Conservation (phyloP, 2,888 invertebrate genomes). For the Plagiodera versicolora region DNA sequence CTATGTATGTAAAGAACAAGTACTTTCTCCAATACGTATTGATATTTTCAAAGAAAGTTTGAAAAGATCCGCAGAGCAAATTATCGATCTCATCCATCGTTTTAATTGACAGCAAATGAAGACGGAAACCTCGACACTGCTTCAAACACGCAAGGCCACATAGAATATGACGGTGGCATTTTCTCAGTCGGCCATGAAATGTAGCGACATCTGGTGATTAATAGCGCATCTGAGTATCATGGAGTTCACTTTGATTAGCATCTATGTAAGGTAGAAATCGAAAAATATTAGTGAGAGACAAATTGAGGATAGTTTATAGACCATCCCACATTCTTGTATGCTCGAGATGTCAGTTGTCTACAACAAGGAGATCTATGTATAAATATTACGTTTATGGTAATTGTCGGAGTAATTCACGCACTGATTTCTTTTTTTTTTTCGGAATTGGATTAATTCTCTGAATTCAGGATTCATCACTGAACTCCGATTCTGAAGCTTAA, state of each 20-base stretch:
- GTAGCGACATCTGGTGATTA: conserved; percentile 40
- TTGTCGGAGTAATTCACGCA: no score
- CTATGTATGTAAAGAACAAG: no score
- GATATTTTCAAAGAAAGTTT: conserved; percentile 7
- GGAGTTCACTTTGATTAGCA: conserved; percentile 27
- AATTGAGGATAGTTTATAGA: conserved; percentile 21
- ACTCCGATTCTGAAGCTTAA: no score
- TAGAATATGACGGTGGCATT: conserved; percentile 35
- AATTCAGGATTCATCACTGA: no score
- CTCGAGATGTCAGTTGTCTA: conserved; percentile 12
- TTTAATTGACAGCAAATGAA: conserved; percentile 36
- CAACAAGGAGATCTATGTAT: no score
- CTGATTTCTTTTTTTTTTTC: no score
- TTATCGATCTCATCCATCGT: conserved; percentile 23
- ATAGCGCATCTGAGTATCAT: conserved; percentile 35
- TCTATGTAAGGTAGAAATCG: conserved; percentile 23
- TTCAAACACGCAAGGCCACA: conserved; percentile 33
- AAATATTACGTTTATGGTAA: no score
- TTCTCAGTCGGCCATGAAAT: conserved; percentile 33
- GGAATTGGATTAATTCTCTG: no score
- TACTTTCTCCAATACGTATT: conserved; percentile 14
- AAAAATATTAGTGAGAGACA: conserved; percentile 17
- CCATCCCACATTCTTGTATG: conserved; percentile 26
- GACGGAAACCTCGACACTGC: conserved; percentile 32
- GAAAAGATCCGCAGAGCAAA: conserved; percentile 18